Evolutionary conservation across 2,797 vertebrate species (phyloP).

Genomic region (Gallinago stenura): DNA sequence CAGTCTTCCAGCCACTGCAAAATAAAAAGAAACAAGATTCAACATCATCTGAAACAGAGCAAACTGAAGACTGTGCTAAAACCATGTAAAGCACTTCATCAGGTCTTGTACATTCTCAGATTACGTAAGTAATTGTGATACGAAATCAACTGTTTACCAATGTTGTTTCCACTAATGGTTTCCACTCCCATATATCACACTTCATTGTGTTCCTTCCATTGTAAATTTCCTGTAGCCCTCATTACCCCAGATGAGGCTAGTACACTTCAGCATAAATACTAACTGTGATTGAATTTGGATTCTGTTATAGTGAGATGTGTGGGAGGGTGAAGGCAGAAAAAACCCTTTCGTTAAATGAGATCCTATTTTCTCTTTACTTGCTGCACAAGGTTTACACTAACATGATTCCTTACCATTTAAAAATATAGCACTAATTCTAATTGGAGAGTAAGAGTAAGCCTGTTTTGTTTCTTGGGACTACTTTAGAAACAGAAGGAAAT

Average conservation of each 20-base stretch:
- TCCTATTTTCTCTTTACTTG: not conserved
- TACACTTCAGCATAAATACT: not conserved
- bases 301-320: not conserved
- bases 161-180: not conserved
- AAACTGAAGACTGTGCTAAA: not conserved
- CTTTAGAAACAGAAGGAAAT: not conserved
- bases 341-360: not conserved
- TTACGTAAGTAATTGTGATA: not conserved
- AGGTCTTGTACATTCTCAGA: not conserved
- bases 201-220: not conserved
- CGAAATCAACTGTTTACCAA: not conserved
- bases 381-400: not conserved
- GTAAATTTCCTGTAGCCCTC: not conserved
- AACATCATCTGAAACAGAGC: not conserved
- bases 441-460: not conserved
- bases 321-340: not conserved
- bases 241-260: not conserved
- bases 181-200: not conserved
- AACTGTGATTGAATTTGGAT: not conserved
- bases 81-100: not conserved
- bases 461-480: not conserved
- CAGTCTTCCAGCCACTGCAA: conserved; percentile 96
- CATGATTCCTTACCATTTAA: not conserved
- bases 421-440: not conserved
- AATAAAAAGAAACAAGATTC: conserved; percentile 17